A percentile compares a stretch with the other conserved stretches of the same genome.
Conservation (phyloP, 2,797 vertebrate species). For the Alfaro cultratus region DNA sequence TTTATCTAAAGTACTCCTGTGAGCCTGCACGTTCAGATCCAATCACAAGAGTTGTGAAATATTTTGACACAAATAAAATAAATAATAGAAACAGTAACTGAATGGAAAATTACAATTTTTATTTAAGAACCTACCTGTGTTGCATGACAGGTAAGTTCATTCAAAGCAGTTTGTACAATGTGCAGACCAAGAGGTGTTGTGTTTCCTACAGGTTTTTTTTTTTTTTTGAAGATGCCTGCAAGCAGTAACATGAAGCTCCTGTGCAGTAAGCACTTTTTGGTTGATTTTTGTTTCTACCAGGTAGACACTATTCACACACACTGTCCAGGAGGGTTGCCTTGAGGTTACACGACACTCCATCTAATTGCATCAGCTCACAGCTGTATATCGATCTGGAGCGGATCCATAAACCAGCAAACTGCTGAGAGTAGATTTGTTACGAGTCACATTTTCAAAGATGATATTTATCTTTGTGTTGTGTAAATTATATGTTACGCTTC, state of each 20-base stretch:
- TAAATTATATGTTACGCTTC: constrained; percentile 27
- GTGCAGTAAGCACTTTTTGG: constrained; percentile 21
- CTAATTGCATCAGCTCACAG: constrained; percentile 71
- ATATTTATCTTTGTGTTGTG: constrained; percentile 42
- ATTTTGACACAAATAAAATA: not conserved
- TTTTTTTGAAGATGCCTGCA: constrained; percentile 1
- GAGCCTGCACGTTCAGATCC: constrained; percentile 6
- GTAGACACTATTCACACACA: constrained; percentile 41
- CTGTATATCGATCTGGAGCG: constrained; percentile 51
- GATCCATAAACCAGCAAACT: constrained; percentile 50
- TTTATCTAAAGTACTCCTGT: not conserved
- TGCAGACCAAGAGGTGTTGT: constrained; percentile 21
- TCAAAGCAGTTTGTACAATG: not conserved
- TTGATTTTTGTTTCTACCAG: constrained; percentile 34
- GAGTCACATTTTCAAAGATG: constrained; percentile 35
- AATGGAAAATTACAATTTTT: not conserved
- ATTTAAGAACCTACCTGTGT: not conserved
- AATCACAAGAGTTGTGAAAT: not conserved
- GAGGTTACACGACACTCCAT: constrained; percentile 59
- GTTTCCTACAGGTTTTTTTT: not conserved
- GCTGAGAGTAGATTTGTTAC: constrained; percentile 25
- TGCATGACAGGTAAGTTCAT: not conserved
- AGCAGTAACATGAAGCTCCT: constrained; percentile 6
- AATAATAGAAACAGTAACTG: not conserved
- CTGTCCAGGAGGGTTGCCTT: constrained; percentile 54